These are phyloP conservation scores for Coptotermes formosanus DNA, from an alignment of 1,140 invertebrate species.

Conservation along the genomic window DNA sequence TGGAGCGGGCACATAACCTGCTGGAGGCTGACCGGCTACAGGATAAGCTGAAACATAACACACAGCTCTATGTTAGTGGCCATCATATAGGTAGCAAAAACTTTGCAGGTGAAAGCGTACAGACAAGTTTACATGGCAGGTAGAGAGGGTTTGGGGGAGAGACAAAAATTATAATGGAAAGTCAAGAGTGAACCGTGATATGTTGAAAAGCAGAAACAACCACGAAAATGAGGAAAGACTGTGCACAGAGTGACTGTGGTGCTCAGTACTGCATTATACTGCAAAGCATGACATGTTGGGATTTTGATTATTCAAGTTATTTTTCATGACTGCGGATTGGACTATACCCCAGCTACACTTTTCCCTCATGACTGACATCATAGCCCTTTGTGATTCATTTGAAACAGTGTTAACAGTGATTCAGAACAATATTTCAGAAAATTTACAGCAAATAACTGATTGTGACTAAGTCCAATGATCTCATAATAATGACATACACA, in stretches of 20 bases:
- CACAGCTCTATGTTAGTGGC: neutral
- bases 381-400: no score
- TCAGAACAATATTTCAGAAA: no score
- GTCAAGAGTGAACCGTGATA: neutral
- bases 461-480: no score
- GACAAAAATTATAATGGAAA: neutral
- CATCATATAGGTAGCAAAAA: neutral
- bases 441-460: no score
- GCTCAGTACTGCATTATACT: neutral
- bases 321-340: no score
- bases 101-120: neutral
- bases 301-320: no score
- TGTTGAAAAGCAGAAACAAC: neutral
- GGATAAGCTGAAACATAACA: conserved; percentile 51
- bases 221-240: neutral
- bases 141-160: neutral
- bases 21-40: conserved; percentile 52
- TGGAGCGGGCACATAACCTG: conserved; percentile 53
- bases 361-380: no score
- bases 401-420: no score
- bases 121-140: neutral
- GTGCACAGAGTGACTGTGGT: neutral
- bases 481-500: no score
- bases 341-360: no score
- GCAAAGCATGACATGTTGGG: neutral